These are phyloP conservation scores for Drosophila formosana DNA, from an alignment of 2,888 invertebrate genomes.

Conservation along the genomic window DNA sequence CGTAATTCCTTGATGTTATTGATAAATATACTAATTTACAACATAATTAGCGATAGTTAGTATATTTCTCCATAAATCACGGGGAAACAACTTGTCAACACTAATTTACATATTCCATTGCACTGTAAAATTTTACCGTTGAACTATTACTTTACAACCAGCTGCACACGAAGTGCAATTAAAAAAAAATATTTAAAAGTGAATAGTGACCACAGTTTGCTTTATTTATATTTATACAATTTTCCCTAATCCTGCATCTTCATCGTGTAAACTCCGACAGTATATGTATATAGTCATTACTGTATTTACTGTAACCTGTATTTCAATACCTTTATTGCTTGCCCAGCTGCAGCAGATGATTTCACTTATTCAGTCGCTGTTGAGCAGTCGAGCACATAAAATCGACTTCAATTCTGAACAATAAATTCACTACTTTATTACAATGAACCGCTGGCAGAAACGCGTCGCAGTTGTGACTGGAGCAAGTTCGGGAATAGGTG, in stretches of 20 bases:
- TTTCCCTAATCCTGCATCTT: neutral
- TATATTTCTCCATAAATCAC: too few relatives aligned
- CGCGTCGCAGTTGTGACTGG: constrained; percentile 74
- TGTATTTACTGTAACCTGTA: constrained; percentile 2
- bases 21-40: too few relatives aligned
- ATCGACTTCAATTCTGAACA: neutral
- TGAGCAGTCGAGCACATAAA: neutral
- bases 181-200: too few relatives aligned
- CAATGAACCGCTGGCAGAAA: constrained; percentile 69
- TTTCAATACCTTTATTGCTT: neutral
- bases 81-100: too few relatives aligned
- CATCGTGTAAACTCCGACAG: neutral
- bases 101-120: too few relatives aligned
- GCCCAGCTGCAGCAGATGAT: neutral
- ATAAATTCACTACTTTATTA: neutral
- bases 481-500: constrained; percentile 73
- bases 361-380: neutral
- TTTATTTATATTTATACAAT: neutral
- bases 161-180: too few relatives aligned
- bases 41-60: too few relatives aligned
- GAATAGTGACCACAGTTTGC: too few relatives aligned
- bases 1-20: too few relatives aligned
- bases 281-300: too few relatives aligned
- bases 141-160: too few relatives aligned
- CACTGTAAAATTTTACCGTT: too few relatives aligned